These are phyloP conservation scores for Drymodes brunneopygia DNA, from an alignment of 2,113 vertebrate species.

Conservation along the genomic window DNA sequence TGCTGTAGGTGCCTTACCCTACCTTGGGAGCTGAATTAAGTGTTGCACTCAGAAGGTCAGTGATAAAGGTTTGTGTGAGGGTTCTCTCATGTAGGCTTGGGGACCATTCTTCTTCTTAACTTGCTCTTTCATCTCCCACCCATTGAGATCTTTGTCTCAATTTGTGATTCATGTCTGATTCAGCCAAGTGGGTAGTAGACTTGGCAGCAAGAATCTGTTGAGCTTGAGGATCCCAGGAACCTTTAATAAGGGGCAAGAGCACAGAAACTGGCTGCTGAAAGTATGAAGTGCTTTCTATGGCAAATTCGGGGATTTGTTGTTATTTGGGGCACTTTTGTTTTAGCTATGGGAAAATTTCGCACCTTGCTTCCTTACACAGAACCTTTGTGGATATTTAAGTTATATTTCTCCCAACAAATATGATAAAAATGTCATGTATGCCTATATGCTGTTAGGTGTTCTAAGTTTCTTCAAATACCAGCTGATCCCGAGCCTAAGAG, in stretches of 20 bases:
- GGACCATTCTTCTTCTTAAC: constrained; percentile 13
- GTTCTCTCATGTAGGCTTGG: neutral
- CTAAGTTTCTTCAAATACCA: neutral
- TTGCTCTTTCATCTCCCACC: constrained; percentile 57
- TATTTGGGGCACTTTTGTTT: neutral
- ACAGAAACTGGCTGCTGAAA: neutral
- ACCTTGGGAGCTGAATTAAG: neutral
- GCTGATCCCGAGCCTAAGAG: neutral
- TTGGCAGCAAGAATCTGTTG: constrained; percentile 21
- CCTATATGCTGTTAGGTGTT: neutral
- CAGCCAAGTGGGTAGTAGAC: constrained; percentile 38
- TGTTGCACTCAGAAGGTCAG: neutral
- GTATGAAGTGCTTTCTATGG: neutral
- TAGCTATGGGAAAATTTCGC: neutral
- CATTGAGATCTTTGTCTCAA: constrained; percentile 23
- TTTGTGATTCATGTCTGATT: constrained; percentile 59
- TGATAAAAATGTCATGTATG: neutral
- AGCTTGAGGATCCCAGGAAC: constrained; percentile 4
- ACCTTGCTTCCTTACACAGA: neutral
- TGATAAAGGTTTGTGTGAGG: neutral
- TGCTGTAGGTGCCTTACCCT: neutral
- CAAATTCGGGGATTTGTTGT: neutral
- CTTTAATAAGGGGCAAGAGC: constrained; percentile 9
- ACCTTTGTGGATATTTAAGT: neutral
- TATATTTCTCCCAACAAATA: neutral